A percentile compares a stretch with the other conserved stretches of the same genome.
Conservation (phyloP, 64 coral and sea anemone species). For the Stichodactyla helianthus region DNA sequence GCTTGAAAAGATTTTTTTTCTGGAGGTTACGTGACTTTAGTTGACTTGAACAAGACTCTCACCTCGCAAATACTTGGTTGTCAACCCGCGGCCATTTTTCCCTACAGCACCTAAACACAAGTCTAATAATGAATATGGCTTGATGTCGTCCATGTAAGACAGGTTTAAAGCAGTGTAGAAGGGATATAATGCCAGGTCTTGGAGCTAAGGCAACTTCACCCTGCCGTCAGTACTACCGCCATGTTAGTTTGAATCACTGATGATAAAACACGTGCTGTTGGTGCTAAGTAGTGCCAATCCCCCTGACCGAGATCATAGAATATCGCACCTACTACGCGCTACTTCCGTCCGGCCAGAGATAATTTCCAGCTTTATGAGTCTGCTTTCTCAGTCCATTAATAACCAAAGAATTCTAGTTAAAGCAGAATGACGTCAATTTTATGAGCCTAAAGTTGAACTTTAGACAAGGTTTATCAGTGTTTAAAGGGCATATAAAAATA, state of each 20-base stretch:
- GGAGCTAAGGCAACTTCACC: background rate
- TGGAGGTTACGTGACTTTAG: background rate
- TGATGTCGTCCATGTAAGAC: constrained; percentile 9
- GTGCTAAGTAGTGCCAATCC: constrained; percentile 1
- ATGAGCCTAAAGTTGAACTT: background rate
- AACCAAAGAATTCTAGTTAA: background rate
- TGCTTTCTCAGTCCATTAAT: background rate
- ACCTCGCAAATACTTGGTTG: background rate
- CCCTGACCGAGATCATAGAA: background rate
- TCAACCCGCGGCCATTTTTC: constrained; percentile 4
- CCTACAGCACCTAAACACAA: constrained; percentile 4
- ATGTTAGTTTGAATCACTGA: background rate
- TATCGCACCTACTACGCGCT: background rate
- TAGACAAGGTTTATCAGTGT: background rate
- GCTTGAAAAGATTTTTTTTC: background rate
- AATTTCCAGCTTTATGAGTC: background rate
- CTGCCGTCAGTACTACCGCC: background rate
- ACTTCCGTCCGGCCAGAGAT: background rate
- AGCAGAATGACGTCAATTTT: background rate
- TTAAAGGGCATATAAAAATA: constrained; percentile 2
- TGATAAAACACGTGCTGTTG: background rate
- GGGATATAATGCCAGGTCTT: background rate
- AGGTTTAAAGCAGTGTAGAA: background rate
- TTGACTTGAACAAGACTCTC: background rate
- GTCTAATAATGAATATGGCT: constrained; percentile 9